phyloP scores from a whole-genome alignment of 1,140 invertebrate species.

The Drosophila nannoptera region DNA sequence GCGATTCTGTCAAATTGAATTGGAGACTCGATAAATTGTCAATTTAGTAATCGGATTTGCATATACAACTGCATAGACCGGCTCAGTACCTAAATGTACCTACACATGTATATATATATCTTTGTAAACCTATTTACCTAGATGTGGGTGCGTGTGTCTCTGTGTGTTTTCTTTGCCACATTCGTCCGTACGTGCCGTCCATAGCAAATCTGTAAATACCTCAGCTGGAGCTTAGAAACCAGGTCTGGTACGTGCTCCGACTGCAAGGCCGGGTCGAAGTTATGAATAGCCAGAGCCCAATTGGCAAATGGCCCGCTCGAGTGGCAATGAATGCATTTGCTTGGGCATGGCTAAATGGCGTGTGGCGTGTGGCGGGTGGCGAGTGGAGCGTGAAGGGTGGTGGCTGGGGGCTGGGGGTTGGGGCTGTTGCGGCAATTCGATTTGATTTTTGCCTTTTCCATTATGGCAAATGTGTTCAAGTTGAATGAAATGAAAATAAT shows the following conservation, averaged over 20 bases:
- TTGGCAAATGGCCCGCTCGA: constrained; percentile 29
- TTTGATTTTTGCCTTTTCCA: constrained; percentile 33
- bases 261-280: constrained; percentile 26
- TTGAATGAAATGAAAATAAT: constrained; percentile 79
- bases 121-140: too few species aligned
- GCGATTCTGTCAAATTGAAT: too few species aligned
- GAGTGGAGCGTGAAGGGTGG: too few species aligned
- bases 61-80: too few species aligned
- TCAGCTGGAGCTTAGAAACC: constrained; percentile 11
- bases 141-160: not conserved
- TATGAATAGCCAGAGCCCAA: constrained; percentile 31
- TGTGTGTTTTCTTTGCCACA: not conserved
- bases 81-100: too few species aligned
- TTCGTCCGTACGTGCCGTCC: not conserved
- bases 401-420: too few species aligned
- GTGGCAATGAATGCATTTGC: constrained; percentile 51
- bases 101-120: too few species aligned
- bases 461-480: constrained; percentile 70
- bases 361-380: too few species aligned
- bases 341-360: constrained; percentile 1
- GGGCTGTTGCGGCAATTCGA: constrained; percentile 1
- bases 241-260: constrained; percentile 37
- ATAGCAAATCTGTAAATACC: not conserved
- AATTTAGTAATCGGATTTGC: too few species aligned
- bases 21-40: too few species aligned